Percentiles rank a stretch among this genome's conserved stretches.
phyloP scores from a whole-genome alignment of 2,113 vertebrate species.

The Synodontis membranacea region DNA sequence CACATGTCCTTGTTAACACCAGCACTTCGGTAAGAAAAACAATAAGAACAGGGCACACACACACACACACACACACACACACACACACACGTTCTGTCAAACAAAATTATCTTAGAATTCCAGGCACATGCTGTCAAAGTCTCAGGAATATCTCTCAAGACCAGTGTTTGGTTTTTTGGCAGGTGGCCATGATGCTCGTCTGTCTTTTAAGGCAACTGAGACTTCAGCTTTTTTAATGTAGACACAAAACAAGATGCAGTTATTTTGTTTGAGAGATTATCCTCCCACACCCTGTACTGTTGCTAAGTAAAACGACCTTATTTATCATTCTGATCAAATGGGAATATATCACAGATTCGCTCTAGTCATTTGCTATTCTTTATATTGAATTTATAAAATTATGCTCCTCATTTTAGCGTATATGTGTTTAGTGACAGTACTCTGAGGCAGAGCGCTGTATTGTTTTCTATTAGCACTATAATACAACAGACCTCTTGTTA shows the following conservation, averaged over 20 bases:
- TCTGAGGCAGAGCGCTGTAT: neutral
- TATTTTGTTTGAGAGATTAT: slow-evolving; percentile 57
- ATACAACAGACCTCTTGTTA: neutral
- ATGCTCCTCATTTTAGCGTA: slow-evolving; percentile 31
- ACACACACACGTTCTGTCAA: slow-evolving; percentile 26
- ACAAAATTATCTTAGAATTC: slow-evolving; percentile 60
- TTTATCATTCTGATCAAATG: slow-evolving; percentile 57
- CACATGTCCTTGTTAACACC: slow-evolving; percentile 3
- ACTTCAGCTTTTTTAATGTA: slow-evolving; percentile 55
- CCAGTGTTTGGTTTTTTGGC: slow-evolving; percentile 57
- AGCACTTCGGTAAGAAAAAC: slow-evolving; percentile 10
- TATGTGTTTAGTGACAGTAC: neutral
- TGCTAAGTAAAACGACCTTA: slow-evolving; percentile 51
- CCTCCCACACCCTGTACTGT: slow-evolving; percentile 45
- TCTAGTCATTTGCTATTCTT: slow-evolving; percentile 31
- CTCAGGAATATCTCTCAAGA: slow-evolving; percentile 58
- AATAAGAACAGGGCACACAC: neutral
- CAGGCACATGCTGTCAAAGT: slow-evolving; percentile 58
- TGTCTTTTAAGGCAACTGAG: slow-evolving; percentile 57
- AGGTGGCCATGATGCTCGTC: slow-evolving; percentile 52
- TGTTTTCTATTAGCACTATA: neutral
- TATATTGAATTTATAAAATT: slow-evolving; percentile 36
- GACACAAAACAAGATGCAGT: slow-evolving; percentile 60
- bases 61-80: slow-evolving; percentile 29
- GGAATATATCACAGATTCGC: slow-evolving; percentile 44